A percentile compares a stretch with the other conserved stretches of the same genome.
phyloP scores from a whole-genome alignment of 1,140 invertebrate species.

The Heliconius nattereri region DNA sequence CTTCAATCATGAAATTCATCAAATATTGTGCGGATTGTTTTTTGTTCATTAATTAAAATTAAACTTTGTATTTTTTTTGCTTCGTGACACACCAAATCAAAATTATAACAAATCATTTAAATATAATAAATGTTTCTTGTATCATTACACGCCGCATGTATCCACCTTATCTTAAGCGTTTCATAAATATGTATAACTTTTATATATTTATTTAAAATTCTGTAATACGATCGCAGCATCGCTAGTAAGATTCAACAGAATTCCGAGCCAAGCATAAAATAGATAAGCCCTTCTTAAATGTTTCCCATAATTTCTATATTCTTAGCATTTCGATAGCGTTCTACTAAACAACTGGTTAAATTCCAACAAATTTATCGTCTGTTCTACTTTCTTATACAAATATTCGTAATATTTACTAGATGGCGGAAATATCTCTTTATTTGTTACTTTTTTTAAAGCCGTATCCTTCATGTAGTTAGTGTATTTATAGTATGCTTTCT shows the following conservation, averaged over 20 bases:
- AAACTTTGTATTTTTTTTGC: not conserved
- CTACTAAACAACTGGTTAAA: constrained; percentile 14
- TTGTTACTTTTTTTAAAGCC: not conserved
- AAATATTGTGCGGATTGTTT: too few species aligned
- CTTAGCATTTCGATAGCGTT: constrained; percentile 15
- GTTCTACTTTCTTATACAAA: constrained; percentile 16
- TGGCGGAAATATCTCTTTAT: not conserved
- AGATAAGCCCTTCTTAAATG: constrained; percentile 18
- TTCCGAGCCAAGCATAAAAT: constrained; percentile 17
- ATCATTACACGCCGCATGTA: not conserved
- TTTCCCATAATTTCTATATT: constrained; percentile 17
- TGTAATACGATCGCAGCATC: constrained; percentile 6
- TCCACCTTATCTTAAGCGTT: constrained; percentile 10
- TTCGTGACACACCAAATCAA: not conserved
- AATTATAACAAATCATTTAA: not conserved
- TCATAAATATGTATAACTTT: constrained; percentile 9
- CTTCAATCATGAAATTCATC: too few species aligned
- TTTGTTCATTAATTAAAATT: not conserved
- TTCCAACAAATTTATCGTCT: not conserved
- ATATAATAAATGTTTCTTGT: not conserved
- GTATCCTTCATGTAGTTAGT: not conserved
- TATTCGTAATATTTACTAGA: not conserved
- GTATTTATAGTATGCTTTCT: not conserved
- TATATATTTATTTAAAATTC: constrained; percentile 14
- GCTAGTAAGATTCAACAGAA: constrained; percentile 4